Percentiles rank a stretch among this genome's conserved stretches.
These are phyloP conservation scores for Phalanger gymnotis DNA, from an alignment of 2,797 vertebrate species.

Conservation along the genomic window DNA sequence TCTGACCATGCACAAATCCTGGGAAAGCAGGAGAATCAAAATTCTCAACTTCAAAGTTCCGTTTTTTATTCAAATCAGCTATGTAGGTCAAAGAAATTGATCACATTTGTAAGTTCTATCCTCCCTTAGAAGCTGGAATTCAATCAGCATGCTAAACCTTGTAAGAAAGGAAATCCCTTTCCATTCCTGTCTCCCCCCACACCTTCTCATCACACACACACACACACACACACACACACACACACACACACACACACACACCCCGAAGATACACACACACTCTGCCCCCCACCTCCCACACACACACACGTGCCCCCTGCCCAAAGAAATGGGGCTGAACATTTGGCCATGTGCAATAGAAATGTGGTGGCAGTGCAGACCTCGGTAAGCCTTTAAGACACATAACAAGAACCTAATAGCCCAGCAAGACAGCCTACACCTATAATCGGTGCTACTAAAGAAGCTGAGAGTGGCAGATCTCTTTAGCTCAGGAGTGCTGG, in stretches of 20 bases:
- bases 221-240: not conserved
- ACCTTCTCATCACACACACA: not conserved
- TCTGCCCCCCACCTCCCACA: too few species aligned
- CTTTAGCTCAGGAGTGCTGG: not conserved
- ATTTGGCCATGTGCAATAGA: not conserved
- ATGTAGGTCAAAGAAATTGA: not conserved
- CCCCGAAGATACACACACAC: not conserved
- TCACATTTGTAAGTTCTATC: not conserved
- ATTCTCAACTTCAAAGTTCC: slow-evolving; percentile 45
- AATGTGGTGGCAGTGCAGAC: not conserved
- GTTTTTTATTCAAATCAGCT: slow-evolving; percentile 52
- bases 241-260: not conserved
- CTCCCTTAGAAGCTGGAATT: not conserved
- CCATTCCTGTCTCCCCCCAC: too few species aligned
- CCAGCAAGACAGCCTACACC: not conserved
- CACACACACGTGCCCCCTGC: too few species aligned
- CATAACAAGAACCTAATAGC: not conserved
- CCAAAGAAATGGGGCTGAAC: not conserved
- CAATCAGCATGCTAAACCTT: not conserved
- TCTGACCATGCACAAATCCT: not conserved
- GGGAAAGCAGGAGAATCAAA: slow-evolving; percentile 10
- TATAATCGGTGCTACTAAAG: not conserved
- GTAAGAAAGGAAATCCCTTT: too few species aligned
- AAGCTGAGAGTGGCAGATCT: not conserved
- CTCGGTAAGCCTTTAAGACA: not conserved